Percentiles rank a stretch among this genome's conserved stretches.
Evolutionary conservation across 2,888 invertebrate species (phyloP).

Genomic region (Aphidoletes aphidimyza): DNA sequence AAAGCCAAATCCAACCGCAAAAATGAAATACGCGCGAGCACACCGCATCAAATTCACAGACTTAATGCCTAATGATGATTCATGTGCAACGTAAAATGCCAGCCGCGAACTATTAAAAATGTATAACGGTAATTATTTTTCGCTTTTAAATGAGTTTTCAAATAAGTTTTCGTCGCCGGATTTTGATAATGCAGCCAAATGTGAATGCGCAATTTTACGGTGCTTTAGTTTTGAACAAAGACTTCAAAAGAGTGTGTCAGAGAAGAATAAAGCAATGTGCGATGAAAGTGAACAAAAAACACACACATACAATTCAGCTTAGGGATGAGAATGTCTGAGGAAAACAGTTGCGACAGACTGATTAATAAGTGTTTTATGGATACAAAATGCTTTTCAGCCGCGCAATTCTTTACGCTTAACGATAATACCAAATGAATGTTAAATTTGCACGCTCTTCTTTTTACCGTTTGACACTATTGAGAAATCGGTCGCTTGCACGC

Average conservation of each 20-base stretch:
- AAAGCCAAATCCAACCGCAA: background rate
- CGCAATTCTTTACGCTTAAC: conserved; percentile 7
- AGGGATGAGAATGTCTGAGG: background rate
- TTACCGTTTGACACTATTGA: background rate
- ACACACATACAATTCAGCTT: no score
- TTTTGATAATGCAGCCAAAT: conserved; percentile 7
- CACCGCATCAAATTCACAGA: background rate
- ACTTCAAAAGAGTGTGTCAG: background rate
- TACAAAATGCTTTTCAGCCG: background rate
- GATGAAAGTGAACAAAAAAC: background rate
- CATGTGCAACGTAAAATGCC: conserved; percentile 18
- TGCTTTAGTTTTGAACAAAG: background rate
- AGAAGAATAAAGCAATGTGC: background rate
- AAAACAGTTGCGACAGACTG: background rate
- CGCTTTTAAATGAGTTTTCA: conserved; percentile 36
- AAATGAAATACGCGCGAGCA: conserved; percentile 13
- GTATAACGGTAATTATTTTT: conserved; percentile 48
- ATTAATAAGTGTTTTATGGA: conserved; percentile 32
- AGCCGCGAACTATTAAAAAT: conserved; percentile 38
- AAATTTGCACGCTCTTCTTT: conserved; percentile 3
- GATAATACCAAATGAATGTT: background rate
- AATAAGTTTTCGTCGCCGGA: background rate
- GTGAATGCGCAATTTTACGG: background rate
- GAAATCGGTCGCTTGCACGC: background rate
- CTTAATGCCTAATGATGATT: conserved; percentile 9